Base-by-base conservation (phyloP, 2,113 vertebrate genomes). In the Taxidea taxus region DNA sequence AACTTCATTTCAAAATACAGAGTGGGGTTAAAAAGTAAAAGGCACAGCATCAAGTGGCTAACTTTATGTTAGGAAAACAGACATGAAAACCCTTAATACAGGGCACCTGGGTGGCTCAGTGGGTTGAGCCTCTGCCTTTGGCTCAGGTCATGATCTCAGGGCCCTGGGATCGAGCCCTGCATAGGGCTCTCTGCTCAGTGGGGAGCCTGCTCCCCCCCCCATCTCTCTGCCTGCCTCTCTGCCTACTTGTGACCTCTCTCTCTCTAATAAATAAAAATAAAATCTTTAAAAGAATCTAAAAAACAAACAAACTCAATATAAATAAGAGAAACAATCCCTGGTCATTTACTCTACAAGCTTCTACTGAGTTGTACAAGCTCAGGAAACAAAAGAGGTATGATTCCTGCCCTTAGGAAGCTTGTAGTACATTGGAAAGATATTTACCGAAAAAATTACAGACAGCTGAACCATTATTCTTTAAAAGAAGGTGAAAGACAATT, bases 41-140 rank as follows among this genome's bases (percentile, higher is more conserved):
- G 37, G 15, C 4, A 91, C 12, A 51, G 39, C 31, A 97, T 91
- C 7, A 70, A 66, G 23, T 25, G 15, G 58, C 49, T 72, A 90
- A 92, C 18, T 42, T 86, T 81, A 81, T 51, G n/a, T 72, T 95
- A 97, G 78, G 31, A 96, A 58, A 94, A 1, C 5, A 80, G 93
- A 66, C 68, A 81, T 54, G 54, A 85, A 89, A 94, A 77, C 23
- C 25, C 58, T 87, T 81, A 70, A 49, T 78, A 77, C 87, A 42
- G 16, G 51, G 51, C 1, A 5, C 51, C 15, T 54, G 16, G 51
- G 51, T 54, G 51, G 51, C 16, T 54, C 51, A 54, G 51, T 54
- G 51, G 5, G 16, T 54, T 54, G 10, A 54, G 51, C 16, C 51
- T 54, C 16, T 54, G 5, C 51, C 51, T 54, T 18, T 0, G 16